Percentiles rank a stretch among this genome's conserved stretches.
These are phyloP conservation scores for Papilio dardanus DNA, from an alignment of 1,140 invertebrate genomes.

Conservation along the genomic window DNA sequence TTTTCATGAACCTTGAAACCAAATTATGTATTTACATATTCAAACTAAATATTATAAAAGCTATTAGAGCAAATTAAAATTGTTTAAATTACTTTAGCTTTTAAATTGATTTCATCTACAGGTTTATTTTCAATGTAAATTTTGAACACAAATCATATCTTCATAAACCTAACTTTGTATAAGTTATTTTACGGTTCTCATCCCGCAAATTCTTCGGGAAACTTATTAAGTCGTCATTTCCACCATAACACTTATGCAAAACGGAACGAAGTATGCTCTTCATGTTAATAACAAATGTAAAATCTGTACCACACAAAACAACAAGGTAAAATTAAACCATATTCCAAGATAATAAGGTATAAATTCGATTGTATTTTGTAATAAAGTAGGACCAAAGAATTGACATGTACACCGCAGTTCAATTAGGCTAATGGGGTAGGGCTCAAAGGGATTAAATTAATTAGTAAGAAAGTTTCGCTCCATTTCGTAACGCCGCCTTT, in stretches of 20 bases:
- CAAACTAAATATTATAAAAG: no score
- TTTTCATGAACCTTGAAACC: neutral
- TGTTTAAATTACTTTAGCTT: neutral
- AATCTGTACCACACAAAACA: slow-evolving; percentile 42
- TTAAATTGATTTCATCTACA: neutral
- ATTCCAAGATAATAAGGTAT: slow-evolving; percentile 39
- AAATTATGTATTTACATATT: no score
- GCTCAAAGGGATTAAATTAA: slow-evolving; percentile 81
- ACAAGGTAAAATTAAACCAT: slow-evolving; percentile 43
- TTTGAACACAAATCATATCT: neutral
- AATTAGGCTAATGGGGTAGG: slow-evolving; percentile 80
- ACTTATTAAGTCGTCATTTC: slow-evolving; percentile 45
- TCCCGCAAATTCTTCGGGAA: slow-evolving; percentile 33
- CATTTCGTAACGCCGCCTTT: slow-evolving; percentile 69
- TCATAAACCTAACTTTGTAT: neutral
- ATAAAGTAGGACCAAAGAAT: slow-evolving; percentile 73
- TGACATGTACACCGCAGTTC: slow-evolving; percentile 82
- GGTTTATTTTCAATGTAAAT: neutral
- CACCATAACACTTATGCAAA: slow-evolving; percentile 69
- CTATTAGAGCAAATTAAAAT: neutral
- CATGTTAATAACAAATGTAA: slow-evolving; percentile 70
- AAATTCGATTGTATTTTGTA: slow-evolving; percentile 40
- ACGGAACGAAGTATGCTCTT: slow-evolving; percentile 68
- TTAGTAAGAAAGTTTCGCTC: slow-evolving; percentile 80
- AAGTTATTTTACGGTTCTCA: slow-evolving; percentile 16